These are phyloP conservation scores for Cerastoderma edule DNA, from an alignment of 2,888 invertebrate species.

Conservation along the genomic window DNA sequence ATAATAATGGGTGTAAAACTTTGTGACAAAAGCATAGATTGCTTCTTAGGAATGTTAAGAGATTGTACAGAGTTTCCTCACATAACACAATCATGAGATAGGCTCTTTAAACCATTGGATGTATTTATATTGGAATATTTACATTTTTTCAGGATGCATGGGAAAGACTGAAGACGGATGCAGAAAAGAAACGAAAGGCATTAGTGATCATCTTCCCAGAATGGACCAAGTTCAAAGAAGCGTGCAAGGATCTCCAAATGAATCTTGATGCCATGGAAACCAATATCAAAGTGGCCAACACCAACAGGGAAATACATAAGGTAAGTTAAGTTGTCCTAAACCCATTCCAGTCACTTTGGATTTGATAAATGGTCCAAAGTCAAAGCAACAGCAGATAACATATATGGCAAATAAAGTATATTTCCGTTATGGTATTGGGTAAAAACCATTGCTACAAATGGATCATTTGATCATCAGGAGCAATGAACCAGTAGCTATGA, in stretches of 20 bases:
- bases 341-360: no score
- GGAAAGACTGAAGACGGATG: slow-evolving; percentile 65
- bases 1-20: no score
- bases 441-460: no score
- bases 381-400: no score
- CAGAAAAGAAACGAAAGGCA: slow-evolving; percentile 64
- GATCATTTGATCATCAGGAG: no score
- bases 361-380: no score
- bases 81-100: background rate
- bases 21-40: no score
- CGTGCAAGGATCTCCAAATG: slow-evolving; percentile 63
- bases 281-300: slow-evolving; percentile 59
- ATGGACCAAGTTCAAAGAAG: slow-evolving; percentile 69
- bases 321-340: slow-evolving; percentile 53
- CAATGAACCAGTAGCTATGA: no score
- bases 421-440: no score
- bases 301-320: slow-evolving; percentile 62
- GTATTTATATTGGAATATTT: background rate
- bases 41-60: no score
- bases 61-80: no score
- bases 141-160: slow-evolving; percentile 64
- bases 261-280: slow-evolving; percentile 69
- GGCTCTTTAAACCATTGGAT: background rate
- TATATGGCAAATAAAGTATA: no score
- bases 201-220: slow-evolving; percentile 68